Conservation (phyloP, 2,888 invertebrate genomes). For the Erebia aethiops region DNA sequence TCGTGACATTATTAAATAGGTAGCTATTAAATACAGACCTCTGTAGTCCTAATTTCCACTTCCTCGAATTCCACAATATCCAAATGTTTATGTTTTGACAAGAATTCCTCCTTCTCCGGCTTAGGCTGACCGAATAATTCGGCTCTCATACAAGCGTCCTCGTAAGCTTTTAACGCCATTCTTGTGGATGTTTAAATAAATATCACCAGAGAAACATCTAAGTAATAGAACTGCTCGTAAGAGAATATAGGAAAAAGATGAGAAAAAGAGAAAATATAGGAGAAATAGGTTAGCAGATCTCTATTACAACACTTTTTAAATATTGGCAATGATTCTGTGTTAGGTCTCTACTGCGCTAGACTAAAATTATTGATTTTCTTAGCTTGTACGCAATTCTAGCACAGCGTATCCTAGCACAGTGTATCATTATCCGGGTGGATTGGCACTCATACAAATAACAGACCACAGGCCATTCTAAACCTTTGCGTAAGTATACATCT, state of each 20-base stretch:
- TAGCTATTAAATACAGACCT: slow-evolving; percentile 49
- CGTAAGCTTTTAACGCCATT: slow-evolving; percentile 87
- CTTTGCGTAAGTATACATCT: no score
- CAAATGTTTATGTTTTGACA: slow-evolving; percentile 80
- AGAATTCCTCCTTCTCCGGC: slow-evolving; percentile 86
- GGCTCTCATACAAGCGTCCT: slow-evolving; percentile 90
- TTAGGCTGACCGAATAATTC: slow-evolving; percentile 88
- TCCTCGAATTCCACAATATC: slow-evolving; percentile 81
- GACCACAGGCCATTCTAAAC: no score
- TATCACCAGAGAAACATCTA: slow-evolving; percentile 9
- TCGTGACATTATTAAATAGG: slow-evolving; percentile 13
- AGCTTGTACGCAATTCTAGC: not conserved
- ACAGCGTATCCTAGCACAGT: no score
- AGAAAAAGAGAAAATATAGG: no score
- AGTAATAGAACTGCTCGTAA: slow-evolving; percentile 8
- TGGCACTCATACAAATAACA: no score
- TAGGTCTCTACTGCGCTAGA: slow-evolving; percentile 34
- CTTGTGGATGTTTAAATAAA: slow-evolving; percentile 18
- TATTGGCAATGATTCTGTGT: slow-evolving; percentile 24
- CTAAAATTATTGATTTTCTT: slow-evolving; percentile 44
- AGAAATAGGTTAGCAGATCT: slow-evolving; percentile 2
- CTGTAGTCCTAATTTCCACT: slow-evolving; percentile 72
- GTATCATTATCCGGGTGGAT: not conserved
- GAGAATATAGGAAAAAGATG: no score
- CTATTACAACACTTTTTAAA: slow-evolving; percentile 23